Conservation (phyloP, 1,140 invertebrate genomes). For the Ceratina australensis region DNA sequence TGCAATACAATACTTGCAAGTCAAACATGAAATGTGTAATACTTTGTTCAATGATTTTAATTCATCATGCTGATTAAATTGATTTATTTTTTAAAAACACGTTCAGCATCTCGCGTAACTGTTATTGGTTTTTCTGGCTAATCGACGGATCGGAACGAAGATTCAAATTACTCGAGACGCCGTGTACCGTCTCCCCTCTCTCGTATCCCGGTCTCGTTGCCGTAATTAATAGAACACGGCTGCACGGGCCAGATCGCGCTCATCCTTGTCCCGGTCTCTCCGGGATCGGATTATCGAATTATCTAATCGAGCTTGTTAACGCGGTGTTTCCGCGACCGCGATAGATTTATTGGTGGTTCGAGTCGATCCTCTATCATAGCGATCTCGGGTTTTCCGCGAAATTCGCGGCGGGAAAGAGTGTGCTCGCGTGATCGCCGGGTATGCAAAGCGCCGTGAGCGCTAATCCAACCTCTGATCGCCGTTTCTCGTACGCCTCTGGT, state of each 20-base stretch:
- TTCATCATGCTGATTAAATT: no score
- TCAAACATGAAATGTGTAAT: no score
- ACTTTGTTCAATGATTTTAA: no score
- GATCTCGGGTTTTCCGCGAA: not conserved
- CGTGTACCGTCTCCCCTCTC: not conserved
- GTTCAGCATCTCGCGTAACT: not conserved
- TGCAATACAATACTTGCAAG: no score
- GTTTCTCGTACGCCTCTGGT: not conserved
- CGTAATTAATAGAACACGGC: constrained; percentile 45
- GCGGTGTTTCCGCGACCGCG: not conserved
- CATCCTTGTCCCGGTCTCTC: not conserved
- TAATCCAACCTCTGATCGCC: not conserved
- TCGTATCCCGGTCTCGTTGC: constrained; percentile 10
- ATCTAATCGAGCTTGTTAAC: constrained; percentile 49
- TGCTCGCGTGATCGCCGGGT: not conserved
- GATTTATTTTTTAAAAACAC: not conserved
- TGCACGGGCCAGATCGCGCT: not conserved
- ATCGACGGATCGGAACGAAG: constrained; percentile 31
- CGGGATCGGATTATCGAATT: constrained; percentile 36
- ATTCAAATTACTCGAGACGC: constrained; percentile 27
- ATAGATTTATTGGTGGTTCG: constrained; percentile 27
- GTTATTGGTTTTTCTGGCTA: constrained; percentile 1
- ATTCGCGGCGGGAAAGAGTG: not conserved
- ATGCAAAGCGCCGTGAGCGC: not conserved
- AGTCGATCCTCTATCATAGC: constrained; percentile 19